phyloP scores from a whole-genome alignment of 2,797 vertebrate species.

The Loris lydekkerianus region DNA sequence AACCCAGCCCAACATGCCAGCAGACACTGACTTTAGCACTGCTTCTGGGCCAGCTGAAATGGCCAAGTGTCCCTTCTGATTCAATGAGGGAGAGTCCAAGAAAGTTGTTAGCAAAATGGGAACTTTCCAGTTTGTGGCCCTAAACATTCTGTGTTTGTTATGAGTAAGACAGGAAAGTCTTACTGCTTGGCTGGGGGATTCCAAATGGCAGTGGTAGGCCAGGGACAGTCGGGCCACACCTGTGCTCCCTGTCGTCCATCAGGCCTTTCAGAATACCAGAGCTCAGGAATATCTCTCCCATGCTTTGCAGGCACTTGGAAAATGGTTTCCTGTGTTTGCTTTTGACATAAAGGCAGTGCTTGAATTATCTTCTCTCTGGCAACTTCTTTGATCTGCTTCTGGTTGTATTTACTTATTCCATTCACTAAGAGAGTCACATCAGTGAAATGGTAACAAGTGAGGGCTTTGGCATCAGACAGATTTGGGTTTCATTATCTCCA shows the following conservation, averaged over 20 bases:
- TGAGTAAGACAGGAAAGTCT: neutral
- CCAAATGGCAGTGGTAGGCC: neutral
- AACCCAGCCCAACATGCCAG: too few species aligned
- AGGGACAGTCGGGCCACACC: too few species aligned
- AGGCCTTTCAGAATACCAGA: neutral
- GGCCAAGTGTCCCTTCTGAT: neutral
- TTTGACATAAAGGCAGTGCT: neutral
- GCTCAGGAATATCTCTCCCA: neutral
- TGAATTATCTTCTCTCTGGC: neutral
- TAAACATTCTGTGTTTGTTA: neutral
- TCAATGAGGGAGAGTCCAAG: neutral
- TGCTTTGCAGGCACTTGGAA: neutral
- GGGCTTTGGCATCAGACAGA: neutral
- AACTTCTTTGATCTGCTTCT: neutral
- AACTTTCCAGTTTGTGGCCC: neutral
- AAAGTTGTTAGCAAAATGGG: conserved; percentile 19
- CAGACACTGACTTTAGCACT: neutral
- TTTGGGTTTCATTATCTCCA: neutral
- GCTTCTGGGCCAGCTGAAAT: neutral
- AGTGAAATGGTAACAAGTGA: neutral
- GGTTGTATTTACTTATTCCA: neutral
- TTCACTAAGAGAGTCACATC: neutral
- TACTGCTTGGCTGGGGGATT: neutral
- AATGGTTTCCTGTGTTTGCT: neutral
- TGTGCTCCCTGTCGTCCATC: fast-evolving